Evolutionary conservation across 2,797 vertebrate genomes (phyloP).

Genomic region (Phalloptychus januarius): DNA sequence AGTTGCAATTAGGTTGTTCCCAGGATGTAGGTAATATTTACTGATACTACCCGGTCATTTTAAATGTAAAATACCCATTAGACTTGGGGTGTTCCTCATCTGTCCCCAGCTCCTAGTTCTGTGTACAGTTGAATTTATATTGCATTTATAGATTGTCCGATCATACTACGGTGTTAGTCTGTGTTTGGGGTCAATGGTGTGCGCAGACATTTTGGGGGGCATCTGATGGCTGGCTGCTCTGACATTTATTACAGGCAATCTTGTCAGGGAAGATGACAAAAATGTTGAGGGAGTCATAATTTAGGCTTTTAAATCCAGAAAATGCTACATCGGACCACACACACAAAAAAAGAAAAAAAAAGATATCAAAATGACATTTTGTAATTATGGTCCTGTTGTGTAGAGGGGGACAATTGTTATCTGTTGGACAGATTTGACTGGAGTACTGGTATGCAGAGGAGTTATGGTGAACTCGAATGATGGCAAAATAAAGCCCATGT

Average conservation of each 20-base stretch:
- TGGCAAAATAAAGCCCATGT: neutral
- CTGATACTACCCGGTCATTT: neutral
- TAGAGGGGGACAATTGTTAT: neutral
- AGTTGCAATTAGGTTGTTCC: conserved; percentile 12
- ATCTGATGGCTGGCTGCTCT: neutral
- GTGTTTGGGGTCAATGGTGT: neutral
- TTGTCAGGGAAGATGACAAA: neutral
- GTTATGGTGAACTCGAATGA: neutral
- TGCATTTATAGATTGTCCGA: neutral
- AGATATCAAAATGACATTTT: neutral
- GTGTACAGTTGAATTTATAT: neutral
- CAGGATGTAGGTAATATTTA: neutral
- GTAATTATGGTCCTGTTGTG: neutral
- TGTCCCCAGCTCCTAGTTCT: too few relatives aligned
- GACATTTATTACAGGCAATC: neutral
- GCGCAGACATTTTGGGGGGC: neutral
- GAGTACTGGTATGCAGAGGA: neutral
- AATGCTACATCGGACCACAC: neutral
- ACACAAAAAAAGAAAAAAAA: too few relatives aligned
- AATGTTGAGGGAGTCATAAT: neutral
- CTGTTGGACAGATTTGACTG: neutral
- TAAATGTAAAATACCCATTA: neutral
- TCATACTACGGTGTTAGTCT: neutral
- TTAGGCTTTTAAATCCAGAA: neutral
- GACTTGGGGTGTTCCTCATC: neutral